phyloP scores from a whole-genome alignment of 2,888 invertebrate species.

The Andrena chrysosceles region DNA sequence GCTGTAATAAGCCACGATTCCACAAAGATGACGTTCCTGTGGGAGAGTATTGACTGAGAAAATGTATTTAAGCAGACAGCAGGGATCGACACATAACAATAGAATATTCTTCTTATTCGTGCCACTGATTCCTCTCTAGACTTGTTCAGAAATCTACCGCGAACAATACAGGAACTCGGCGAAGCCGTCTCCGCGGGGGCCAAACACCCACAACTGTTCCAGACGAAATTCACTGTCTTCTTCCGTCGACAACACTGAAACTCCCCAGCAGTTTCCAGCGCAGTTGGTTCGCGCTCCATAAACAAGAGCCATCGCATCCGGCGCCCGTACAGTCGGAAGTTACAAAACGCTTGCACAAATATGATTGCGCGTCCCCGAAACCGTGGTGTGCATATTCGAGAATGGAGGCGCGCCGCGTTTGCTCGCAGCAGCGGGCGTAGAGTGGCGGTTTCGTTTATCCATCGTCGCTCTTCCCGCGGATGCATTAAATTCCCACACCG shows the following conservation, averaged over 20 bases:
- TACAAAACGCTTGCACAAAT: conserved; percentile 19
- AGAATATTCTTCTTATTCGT: background rate
- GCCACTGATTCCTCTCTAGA: background rate
- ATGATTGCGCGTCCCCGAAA: conserved; percentile 16
- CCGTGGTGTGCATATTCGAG: conserved; percentile 3
- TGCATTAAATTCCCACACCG: conserved; percentile 74
- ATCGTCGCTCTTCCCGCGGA: conserved; percentile 63
- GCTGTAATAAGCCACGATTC: no score
- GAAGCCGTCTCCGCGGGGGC: background rate
- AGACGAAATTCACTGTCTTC: background rate
- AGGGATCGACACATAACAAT: background rate
- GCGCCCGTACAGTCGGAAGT: background rate
- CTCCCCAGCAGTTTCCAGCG: background rate
- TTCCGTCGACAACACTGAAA: background rate
- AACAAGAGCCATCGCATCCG: background rate
- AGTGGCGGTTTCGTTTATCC: conserved; percentile 60
- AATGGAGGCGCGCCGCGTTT: conserved; percentile 28
- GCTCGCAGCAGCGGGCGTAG: conserved; percentile 33
- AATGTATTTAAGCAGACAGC: background rate
- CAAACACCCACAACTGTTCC: background rate
- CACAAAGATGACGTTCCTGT: no score
- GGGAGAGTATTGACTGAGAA: no score
- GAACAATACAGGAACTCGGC: background rate
- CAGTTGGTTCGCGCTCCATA: background rate
- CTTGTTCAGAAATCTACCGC: background rate